Evolutionary conservation across 2,113 vertebrate species (phyloP).

Genomic region (Terrapene triunguis): DNA sequence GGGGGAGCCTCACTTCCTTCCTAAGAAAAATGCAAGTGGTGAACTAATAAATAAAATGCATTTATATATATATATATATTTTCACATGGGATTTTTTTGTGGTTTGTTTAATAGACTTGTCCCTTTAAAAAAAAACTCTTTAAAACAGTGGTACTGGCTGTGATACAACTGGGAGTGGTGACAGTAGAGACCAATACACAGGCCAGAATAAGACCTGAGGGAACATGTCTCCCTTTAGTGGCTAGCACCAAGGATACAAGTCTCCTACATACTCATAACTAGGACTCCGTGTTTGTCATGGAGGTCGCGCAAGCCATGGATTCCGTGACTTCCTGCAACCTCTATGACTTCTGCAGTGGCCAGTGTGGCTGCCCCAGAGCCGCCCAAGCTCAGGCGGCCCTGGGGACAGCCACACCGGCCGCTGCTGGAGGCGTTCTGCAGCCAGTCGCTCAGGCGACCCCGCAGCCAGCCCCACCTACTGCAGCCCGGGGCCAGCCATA

Average conservation of each 20-base stretch:
- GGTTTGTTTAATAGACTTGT: neutral
- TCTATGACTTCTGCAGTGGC: too few relatives aligned
- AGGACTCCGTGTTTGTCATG: too few relatives aligned
- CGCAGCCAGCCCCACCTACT: too few relatives aligned
- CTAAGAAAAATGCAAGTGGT: neutral
- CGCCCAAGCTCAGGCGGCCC: too few relatives aligned
- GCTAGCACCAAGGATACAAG: neutral
- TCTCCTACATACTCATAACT: neutral
- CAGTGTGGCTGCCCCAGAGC: too few relatives aligned
- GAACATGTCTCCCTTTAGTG: neutral
- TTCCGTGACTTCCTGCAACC: too few relatives aligned
- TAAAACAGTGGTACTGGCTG: neutral
- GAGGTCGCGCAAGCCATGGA: too few relatives aligned
- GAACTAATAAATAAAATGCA: neutral
- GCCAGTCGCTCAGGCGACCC: too few relatives aligned
- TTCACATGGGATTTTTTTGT: neutral
- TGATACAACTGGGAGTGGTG: neutral
- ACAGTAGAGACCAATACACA: neutral
- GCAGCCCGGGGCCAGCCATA: too few relatives aligned
- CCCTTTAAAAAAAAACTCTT: neutral
- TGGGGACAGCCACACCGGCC: too few relatives aligned
- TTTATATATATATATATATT: neutral
- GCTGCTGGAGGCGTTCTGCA: too few relatives aligned
- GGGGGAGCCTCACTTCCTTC: neutral
- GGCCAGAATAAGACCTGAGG: neutral